Percentiles rank a stretch among this genome's conserved stretches.
These are phyloP conservation scores for Apteryx owenii DNA, from an alignment of 2,113 vertebrate genomes.

Conservation along the genomic window DNA sequence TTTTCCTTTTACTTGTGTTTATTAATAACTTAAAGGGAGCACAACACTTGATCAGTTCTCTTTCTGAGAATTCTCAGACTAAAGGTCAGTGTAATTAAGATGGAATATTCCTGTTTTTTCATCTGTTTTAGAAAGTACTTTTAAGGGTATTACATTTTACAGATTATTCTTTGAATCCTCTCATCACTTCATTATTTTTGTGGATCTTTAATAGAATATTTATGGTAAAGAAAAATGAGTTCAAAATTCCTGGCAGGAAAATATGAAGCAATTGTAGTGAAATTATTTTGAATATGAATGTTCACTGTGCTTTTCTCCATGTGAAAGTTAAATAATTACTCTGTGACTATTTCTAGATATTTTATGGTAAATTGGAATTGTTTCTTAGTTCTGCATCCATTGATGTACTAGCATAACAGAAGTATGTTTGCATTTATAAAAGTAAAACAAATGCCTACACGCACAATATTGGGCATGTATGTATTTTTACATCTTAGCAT, in stretches of 20 bases:
- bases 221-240: not conserved
- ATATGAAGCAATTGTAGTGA: not conserved
- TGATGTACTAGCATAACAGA: not conserved
- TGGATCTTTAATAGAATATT: not conserved
- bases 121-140: not conserved
- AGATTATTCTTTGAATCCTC: not conserved
- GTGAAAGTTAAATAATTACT: not conserved
- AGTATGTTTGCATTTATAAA: not conserved
- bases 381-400: not conserved
- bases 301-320: not conserved
- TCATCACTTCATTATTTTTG: not conserved
- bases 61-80: not conserved
- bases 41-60: not conserved
- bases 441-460: not conserved
- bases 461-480: not conserved
- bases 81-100: not conserved
- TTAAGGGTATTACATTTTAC: not conserved
- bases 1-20: fast-evolving
- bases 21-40: not conserved
- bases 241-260: not conserved
- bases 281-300: not conserved
- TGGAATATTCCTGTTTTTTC: not conserved
- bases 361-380: not conserved
- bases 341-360: not conserved
- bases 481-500: not conserved